Evolutionary conservation across 2,113 vertebrate species (phyloP), one percentile per base, ranked within the genome.

Genomic region (Ailuropoda melanoleuca): DNA sequence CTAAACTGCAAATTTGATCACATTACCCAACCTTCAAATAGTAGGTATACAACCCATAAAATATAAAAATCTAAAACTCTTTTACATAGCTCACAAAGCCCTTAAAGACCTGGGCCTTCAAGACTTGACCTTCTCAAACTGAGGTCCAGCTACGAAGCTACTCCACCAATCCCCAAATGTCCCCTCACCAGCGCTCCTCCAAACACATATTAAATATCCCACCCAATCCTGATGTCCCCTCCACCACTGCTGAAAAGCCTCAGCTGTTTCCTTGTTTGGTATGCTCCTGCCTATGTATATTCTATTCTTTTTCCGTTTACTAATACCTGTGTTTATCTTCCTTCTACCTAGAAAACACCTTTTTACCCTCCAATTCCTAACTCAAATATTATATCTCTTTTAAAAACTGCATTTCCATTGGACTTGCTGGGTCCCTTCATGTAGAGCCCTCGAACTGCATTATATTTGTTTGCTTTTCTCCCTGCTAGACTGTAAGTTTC

Each of bases 1-100:
- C 17, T 74, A 66, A 62, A 82, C 14, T 66, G 48, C 1, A 75
- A 86, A 92, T 81, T 7, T 53, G 64, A 94, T 86, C 80, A 21
- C 14, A 74, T 66, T 11, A 92, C 10, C 34, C 74, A 93, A 80
- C 31, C 55, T 85, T 90, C 75, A 78, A 87, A 88, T 66, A 56
- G 21, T 39, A 66, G 6, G 17, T 37, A 34, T 62, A 31, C 2
- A 46, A 74, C 19, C 6, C 39, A 95, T 87, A 92, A 43, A 72
- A n/a, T 48, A 87, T 58, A 77, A 94, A 72, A 55, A 62, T 37
- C 26, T 50, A 82, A 77, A 77, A 87, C 56, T 75, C 46, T 58
- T 66, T 58, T 43, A 58, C 46, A 31, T 39, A 82, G 5, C 43
- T 78, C 46, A 56, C 70, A 90, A 90, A 48, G 10, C 31, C 26